Percentiles rank a stretch among this genome's conserved stretches.
phyloP scores from a whole-genome alignment of 2,888 invertebrate species.

The Liposcelis brunnea region DNA sequence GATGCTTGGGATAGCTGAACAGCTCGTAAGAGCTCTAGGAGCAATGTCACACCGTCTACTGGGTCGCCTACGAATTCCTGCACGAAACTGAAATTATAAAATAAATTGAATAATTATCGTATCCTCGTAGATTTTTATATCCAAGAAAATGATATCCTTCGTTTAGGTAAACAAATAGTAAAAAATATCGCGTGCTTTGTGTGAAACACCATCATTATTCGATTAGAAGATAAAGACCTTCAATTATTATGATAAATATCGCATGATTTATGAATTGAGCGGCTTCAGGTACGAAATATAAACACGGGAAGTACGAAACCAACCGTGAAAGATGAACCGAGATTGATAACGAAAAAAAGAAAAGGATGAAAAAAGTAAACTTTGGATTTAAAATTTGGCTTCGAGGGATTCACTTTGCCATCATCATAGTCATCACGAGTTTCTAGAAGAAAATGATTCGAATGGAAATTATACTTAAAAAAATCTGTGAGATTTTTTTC shows the following conservation, averaged over 20 bases:
- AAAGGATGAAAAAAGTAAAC: too few species aligned
- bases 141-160: neutral
- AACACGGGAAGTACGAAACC: too few species aligned
- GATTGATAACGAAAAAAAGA: too few species aligned
- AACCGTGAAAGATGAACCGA: too few species aligned
- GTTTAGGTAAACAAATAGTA: neutral
- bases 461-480: too few species aligned
- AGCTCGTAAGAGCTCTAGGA: constrained; percentile 69
- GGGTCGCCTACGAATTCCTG: constrained; percentile 82
- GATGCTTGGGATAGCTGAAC: constrained; percentile 62
- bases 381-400: neutral
- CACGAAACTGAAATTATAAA: constrained; percentile 52
- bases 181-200: neutral
- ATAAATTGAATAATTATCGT: constrained; percentile 7
- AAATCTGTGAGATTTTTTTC: neutral
- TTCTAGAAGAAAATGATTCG: too few species aligned
- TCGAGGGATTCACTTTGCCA: neutral
- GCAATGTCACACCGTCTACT: constrained; percentile 67
- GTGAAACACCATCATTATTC: too few species aligned
- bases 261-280: too few species aligned
- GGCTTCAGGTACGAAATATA: too few species aligned
- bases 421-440: neutral
- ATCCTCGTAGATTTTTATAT: neutral
- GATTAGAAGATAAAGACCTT: too few species aligned
- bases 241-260: too few species aligned